Evolutionary conservation across 2,888 invertebrate species (phyloP).

Genomic region (Orthosia gothica): DNA sequence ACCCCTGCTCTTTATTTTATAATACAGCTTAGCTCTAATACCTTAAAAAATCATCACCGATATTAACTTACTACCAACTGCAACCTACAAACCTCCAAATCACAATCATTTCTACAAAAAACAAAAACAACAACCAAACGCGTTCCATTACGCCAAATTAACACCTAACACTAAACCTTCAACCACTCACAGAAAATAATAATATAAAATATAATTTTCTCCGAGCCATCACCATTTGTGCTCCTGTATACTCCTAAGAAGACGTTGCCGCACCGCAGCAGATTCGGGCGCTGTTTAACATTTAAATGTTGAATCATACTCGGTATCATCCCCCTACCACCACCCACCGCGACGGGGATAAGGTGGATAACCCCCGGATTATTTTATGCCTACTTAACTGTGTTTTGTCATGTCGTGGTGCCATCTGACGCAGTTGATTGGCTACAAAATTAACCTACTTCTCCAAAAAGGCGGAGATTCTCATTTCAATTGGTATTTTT

Average conservation of each 20-base stretch:
- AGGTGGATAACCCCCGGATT: constrained; percentile 75
- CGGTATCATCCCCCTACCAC: constrained; percentile 61
- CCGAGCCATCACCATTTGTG: constrained; percentile 65
- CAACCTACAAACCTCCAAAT: background rate
- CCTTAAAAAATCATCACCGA: background rate
- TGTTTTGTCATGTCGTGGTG: too few relatives aligned
- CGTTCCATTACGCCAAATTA: constrained; percentile 41
- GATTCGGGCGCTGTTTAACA: constrained; percentile 89
- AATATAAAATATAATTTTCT: constrained; percentile 55
- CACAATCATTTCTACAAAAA: background rate
- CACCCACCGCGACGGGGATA: constrained; percentile 62
- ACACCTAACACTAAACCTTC: constrained; percentile 24
- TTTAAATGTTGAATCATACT: constrained; percentile 89
- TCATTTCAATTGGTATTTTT: too few relatives aligned
- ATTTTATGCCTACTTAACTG: constrained; percentile 13
- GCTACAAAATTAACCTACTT: too few relatives aligned
- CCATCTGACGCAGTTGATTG: too few relatives aligned
- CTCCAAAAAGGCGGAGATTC: too few relatives aligned
- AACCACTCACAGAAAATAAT: constrained; percentile 45
- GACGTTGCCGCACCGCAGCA: constrained; percentile 83
- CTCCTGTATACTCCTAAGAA: constrained; percentile 76
- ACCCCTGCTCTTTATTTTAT: too few relatives aligned
- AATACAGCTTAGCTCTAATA: too few relatives aligned
- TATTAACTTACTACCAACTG: background rate
- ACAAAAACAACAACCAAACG: background rate